A percentile compares a stretch with the other conserved stretches of the same genome.
Conservation (phyloP, 2,888 invertebrate genomes). For the Temnothorax rugatulus region DNA sequence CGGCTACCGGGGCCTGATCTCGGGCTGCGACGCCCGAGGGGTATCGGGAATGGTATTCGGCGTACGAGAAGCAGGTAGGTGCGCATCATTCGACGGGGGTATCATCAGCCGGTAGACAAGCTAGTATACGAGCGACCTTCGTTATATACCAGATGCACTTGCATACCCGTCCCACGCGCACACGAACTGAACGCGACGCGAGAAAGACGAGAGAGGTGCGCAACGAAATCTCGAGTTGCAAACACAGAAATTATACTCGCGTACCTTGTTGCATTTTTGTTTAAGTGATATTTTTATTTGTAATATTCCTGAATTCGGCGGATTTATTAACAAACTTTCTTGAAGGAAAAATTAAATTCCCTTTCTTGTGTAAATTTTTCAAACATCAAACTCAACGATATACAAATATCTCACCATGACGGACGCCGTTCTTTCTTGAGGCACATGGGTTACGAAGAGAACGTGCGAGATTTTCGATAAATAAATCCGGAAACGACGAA, state of each 20-base stretch:
- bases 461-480: constrained; percentile 51
- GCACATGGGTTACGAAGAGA: background rate
- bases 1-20: constrained; percentile 67
- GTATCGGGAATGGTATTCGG: constrained; percentile 34
- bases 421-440: background rate
- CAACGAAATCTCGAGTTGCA: background rate
- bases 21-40: constrained; percentile 37
- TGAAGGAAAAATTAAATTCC: background rate
- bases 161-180: constrained; percentile 62
- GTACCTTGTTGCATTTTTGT: background rate
- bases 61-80: constrained; percentile 60
- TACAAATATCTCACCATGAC: background rate
- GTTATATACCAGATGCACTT: constrained; percentile 42
- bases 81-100: constrained; percentile 60
- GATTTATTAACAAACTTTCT: background rate
- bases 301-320: background rate
- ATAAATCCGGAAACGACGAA: constrained; percentile 28
- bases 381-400: background rate
- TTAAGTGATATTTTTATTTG: background rate
- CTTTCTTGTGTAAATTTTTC: background rate
- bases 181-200: background rate
- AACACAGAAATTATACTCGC: no score
- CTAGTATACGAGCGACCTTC: constrained; percentile 49
- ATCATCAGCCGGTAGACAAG: constrained; percentile 63
- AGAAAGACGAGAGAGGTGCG: constrained; percentile 2